Evolutionary conservation across 2,888 invertebrate genomes (phyloP), one percentile per base, ranked within the genome.

Genomic region (Habroteleia sp.): DNA sequence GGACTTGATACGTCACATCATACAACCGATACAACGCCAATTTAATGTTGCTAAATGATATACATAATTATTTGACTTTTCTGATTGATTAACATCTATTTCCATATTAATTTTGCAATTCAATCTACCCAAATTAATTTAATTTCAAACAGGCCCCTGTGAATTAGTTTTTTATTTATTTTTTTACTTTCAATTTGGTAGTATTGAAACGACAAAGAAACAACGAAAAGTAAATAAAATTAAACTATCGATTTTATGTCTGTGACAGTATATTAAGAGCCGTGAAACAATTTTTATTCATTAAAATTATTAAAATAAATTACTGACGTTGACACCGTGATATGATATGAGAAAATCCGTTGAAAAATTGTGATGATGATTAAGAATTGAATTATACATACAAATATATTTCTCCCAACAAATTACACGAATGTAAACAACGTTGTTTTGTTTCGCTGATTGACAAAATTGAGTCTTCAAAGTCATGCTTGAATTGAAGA

Each of bases 231-330:
- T 39, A 60, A 62, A 29, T 44, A 62, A 14, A 54, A 52, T 54
- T 35, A 37, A 62, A 62, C 42, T 54, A 71, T 71, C 29, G 63
- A 72, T 72, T 72, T 63, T 63, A 63, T 72, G 71, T 62, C 62
- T 33, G 54, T 54, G 46, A 46, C 71, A 71, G 39, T 62, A 16
- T 29, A 72, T 72, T 63, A 72, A 72, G 20, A 54, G 71, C 16
- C 23, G 6, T 33, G 46, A 16, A 62, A 37, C 46, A 62, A 54
- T 69, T 71, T 71, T 71, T 71, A 71, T 62, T 50, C 39, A 39
- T 71, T 27, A 71, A 50, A 60, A 54, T 71, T 62, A 71, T 71
- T 44, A 71, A 71, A 71, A 69, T 69, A 35, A 62, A 71, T 63
- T 62, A 71, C 71, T 56, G 71, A 54, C 46, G 46, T 54, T 71